Base-by-base conservation (phyloP, 2,113 vertebrate species). In the Anarhynchus alexandrinus region DNA sequence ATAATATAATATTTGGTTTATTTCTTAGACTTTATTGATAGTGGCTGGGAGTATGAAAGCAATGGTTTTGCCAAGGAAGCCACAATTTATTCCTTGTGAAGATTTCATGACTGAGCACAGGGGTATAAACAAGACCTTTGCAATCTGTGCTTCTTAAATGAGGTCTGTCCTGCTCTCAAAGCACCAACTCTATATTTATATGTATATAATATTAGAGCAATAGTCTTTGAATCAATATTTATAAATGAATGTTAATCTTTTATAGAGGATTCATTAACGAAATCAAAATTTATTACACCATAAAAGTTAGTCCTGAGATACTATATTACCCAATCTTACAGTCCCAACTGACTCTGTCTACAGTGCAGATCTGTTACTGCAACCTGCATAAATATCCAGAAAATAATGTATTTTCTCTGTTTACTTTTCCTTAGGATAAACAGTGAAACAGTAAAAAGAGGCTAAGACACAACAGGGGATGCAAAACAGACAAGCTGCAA, bases 351-450 rank as follows among this genome's bases (percentile, higher is more conserved):
- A 91, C 86, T 93, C 4, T n/a, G 40, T 83, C 76, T 85, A 20
- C 17, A 8, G 30, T 62, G 9, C 19, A 73, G 88, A 86, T 55
- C 40, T 66, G 81, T 72, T 93, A 86, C 64, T 89, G 58, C 66
- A 92, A 57, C 84, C 55, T 69, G 51, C 11, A 36, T 45, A 95
- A 94, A 92, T 87, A 91, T 71, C 25, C 20, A 82, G 69, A 59
- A 80, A 82, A 89, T 78, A 62, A 83, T 40, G 36, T 52, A 82
- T 71, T 77, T 78, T 82, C 45, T 89, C 64, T 92, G 89, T 96
- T 97, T 97, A 85, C 82, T 96, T 98, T 97, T 97, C 86, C 81
- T 97, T 95, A 77, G 88, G 71, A 97, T 95, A 98, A 98, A 97
- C 49, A 97, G 27, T 40, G 52, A 97, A 97, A 98, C 78, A 94